Conservation (phyloP, 2,113 vertebrate genomes). For the Lethenteron reissneri region DNA sequence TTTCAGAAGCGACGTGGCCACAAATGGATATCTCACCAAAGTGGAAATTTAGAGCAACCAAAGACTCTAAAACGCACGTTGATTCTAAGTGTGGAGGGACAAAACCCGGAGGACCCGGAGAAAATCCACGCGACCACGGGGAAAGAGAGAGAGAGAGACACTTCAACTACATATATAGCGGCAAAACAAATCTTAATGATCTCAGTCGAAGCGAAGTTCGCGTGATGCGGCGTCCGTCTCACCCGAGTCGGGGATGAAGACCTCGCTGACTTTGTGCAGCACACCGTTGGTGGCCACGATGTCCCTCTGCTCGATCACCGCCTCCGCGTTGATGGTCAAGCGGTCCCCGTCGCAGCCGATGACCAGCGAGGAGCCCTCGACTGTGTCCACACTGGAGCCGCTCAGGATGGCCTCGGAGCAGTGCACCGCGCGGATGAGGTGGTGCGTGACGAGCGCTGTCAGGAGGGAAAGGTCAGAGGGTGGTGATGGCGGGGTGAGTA, state of each 20-base stretch:
- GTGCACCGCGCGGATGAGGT: constrained; percentile 59
- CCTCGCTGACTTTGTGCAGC: constrained; percentile 65
- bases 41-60: neutral
- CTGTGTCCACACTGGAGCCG: constrained; percentile 50
- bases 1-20: too few species aligned
- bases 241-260: constrained; percentile 88
- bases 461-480: neutral
- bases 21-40: too few species aligned
- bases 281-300: constrained; percentile 80
- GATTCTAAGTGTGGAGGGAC: neutral
- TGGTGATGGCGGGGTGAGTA: neutral
- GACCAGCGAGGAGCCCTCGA: constrained; percentile 64
- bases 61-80: neutral
- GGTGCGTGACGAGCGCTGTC: constrained; percentile 64
- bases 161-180: constrained; percentile 9
- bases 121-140: too few species aligned
- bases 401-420: constrained; percentile 77
- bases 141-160: neutral
- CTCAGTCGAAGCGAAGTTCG: neutral
- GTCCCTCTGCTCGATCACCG: constrained; percentile 77
- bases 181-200: neutral
- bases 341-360: constrained; percentile 81
- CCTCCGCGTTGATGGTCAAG: constrained; percentile 65
- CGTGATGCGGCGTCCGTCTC: constrained; percentile 14
- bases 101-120: neutral